Evolutionary conservation across 37 sponge, comb jelly and placozoan genomes (phyloP).

Genomic region (Tethya wilhelma): DNA sequence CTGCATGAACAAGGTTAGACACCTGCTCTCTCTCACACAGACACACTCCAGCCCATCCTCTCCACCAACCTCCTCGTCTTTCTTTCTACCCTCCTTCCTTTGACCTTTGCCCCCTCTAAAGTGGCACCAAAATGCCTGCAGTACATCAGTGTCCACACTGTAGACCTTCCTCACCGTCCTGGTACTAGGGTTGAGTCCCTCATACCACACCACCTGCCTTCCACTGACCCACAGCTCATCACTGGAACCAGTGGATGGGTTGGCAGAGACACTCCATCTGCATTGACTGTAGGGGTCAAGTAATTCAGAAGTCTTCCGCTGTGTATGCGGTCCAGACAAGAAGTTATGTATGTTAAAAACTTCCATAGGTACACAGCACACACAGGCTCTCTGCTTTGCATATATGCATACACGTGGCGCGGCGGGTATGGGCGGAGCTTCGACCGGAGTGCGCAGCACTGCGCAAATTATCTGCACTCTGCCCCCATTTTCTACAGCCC

Average conservation of each 20-base stretch:
- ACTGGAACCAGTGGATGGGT: slow-evolving; percentile 4
- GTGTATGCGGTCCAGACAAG: background rate
- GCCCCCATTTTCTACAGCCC: too few relatives aligned
- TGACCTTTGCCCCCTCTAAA: slow-evolving; percentile 12
- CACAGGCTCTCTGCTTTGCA: background rate
- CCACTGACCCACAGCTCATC: slow-evolving; percentile 44
- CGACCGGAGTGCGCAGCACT: too few relatives aligned
- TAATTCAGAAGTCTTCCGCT: background rate
- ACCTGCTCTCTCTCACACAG: slow-evolving; percentile 45
- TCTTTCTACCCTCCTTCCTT: background rate
- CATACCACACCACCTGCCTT: slow-evolving; percentile 53
- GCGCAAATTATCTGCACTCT: too few relatives aligned
- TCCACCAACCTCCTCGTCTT: background rate
- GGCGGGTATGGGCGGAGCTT: too few relatives aligned
- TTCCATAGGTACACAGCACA: background rate
- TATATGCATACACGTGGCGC: too few relatives aligned
- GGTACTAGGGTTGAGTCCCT: slow-evolving; percentile 24
- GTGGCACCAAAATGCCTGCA: slow-evolving; percentile 65
- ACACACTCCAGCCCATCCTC: slow-evolving; percentile 5
- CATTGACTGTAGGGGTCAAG: background rate
- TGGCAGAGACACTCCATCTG: slow-evolving; percentile 14
- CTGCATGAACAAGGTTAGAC: slow-evolving; percentile 39
- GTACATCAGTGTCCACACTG: slow-evolving; percentile 18
- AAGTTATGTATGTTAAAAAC: background rate
- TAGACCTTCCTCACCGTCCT: slow-evolving; percentile 47